Conservation (phyloP, 1,140 invertebrate species). For the Hestina assimilis region DNA sequence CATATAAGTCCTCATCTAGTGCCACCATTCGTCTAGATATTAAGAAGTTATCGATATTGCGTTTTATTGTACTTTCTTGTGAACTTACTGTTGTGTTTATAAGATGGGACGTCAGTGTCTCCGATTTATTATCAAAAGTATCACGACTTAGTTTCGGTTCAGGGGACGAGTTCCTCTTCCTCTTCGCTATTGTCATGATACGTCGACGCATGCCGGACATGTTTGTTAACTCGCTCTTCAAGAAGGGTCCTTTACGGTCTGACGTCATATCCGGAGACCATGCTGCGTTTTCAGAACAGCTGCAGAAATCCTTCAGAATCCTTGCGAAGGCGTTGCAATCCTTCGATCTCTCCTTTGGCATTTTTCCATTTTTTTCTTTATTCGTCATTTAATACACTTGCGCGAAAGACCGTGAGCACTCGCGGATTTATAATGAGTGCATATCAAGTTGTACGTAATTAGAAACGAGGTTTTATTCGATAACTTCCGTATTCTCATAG, state of each 20-base stretch:
- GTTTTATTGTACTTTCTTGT: slow-evolving; percentile 52
- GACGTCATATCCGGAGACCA: slow-evolving; percentile 76
- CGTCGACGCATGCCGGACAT: slow-evolving; percentile 66
- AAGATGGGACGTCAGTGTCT: slow-evolving; percentile 53
- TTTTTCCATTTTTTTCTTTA: slow-evolving; percentile 45
- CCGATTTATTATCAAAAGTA: slow-evolving; percentile 44
- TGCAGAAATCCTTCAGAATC: slow-evolving; percentile 73
- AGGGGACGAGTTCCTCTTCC: slow-evolving; percentile 41
- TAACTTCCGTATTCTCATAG: slow-evolving; percentile 41
- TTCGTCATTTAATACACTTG: slow-evolving; percentile 58
- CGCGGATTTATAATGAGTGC: slow-evolving; percentile 27
- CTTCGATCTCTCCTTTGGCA: slow-evolving; percentile 58
- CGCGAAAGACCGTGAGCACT: slow-evolving; percentile 21
- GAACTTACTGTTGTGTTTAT: slow-evolving; percentile 61
- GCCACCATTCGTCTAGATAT: slow-evolving; percentile 58
- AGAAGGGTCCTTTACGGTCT: slow-evolving; percentile 57
- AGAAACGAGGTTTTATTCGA: slow-evolving; percentile 32
- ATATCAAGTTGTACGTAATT: slow-evolving; percentile 32
- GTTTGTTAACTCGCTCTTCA: slow-evolving; percentile 69
- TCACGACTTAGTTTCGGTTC: slow-evolving; percentile 46
- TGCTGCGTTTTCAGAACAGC: slow-evolving; percentile 72
- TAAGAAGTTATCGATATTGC: slow-evolving; percentile 66
- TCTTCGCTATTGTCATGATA: slow-evolving; percentile 61
- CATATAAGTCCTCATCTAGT: slow-evolving; percentile 64
- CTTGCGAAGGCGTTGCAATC: slow-evolving; percentile 68